A percentile compares a stretch with the other conserved stretches of the same genome.
phyloP scores from a whole-genome alignment of 2,797 vertebrate genomes.

The Schizopygopsis pylzovi region DNA sequence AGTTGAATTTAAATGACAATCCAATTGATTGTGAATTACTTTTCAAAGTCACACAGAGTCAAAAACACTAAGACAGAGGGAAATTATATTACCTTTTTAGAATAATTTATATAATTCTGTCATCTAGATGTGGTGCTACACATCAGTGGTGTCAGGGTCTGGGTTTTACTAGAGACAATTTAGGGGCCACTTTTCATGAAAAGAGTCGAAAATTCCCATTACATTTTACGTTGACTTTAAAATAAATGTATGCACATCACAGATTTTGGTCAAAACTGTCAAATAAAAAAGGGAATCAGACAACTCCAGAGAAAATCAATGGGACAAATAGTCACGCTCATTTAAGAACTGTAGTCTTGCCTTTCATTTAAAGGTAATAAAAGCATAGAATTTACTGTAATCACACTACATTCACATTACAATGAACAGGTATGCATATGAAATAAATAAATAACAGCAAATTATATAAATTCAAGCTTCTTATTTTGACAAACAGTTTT shows the following conservation, averaged over 20 bases:
- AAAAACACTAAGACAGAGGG: neutral
- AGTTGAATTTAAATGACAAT: slow-evolving; percentile 22
- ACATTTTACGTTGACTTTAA: neutral
- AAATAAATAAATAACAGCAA: neutral
- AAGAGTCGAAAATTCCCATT: neutral
- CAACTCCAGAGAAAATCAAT: neutral
- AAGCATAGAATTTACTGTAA: neutral
- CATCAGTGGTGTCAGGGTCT: neutral
- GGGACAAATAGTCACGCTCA: neutral
- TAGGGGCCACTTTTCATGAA: neutral
- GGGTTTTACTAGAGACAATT: slow-evolving; percentile 10
- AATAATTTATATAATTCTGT: neutral
- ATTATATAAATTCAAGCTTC: neutral
- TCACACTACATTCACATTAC: neutral
- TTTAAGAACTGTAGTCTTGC: neutral
- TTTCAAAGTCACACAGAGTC: slow-evolving; percentile 15
- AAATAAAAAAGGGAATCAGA: neutral
- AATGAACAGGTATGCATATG: neutral
- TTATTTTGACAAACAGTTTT: neutral
- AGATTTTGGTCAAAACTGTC: neutral
- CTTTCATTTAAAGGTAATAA: neutral
- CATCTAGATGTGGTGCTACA: slow-evolving; percentile 11
- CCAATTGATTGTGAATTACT: neutral
- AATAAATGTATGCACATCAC: neutral
- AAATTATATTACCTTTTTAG: neutral